These are phyloP conservation scores for Serranus cabrilla DNA, from an alignment of 2,797 vertebrate genomes.

Conservation along the genomic window DNA sequence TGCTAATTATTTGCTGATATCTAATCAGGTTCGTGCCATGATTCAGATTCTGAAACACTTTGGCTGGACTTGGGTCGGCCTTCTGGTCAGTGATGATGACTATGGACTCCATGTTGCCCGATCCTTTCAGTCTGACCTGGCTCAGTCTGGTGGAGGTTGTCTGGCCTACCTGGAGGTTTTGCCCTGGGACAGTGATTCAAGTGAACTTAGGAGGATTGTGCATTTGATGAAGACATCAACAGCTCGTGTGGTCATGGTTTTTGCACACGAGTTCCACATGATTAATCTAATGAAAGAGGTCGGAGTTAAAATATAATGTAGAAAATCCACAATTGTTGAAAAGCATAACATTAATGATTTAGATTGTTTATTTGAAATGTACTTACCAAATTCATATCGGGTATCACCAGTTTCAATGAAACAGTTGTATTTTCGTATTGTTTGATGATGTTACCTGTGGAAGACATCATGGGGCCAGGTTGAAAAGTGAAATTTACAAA, in stretches of 20 bases:
- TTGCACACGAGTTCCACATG: slow-evolving; percentile 58
- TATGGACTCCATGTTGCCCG: slow-evolving; percentile 78
- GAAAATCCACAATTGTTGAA: too few species aligned
- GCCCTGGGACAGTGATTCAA: slow-evolving; percentile 60
- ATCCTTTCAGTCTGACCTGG: slow-evolving; percentile 65
- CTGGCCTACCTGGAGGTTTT: slow-evolving; percentile 77
- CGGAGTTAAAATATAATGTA: neutral
- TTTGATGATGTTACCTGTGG: too few species aligned
- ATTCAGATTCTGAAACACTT: slow-evolving; percentile 80
- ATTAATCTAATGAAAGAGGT: slow-evolving; percentile 69
- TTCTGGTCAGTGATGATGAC: slow-evolving; percentile 80
- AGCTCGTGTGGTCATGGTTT: slow-evolving; percentile 67
- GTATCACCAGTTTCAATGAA: too few species aligned
- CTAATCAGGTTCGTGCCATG: slow-evolving; percentile 65
- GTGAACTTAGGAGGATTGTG: slow-evolving; percentile 59
- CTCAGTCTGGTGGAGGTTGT: slow-evolving; percentile 58
- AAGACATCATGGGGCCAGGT: too few species aligned
- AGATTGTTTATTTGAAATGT: neutral
- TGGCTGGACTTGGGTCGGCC: slow-evolving; percentile 81
- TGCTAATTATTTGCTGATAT: neutral
- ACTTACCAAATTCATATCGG: too few species aligned
- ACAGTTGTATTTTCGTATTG: too few species aligned
- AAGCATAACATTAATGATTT: too few species aligned
- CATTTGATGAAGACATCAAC: slow-evolving; percentile 62
- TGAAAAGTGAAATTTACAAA: too few species aligned